A percentile compares a stretch with the other conserved stretches of the same genome.
These are phyloP conservation scores for Otus sunia DNA, from an alignment of 2,113 vertebrate genomes.

Conservation along the genomic window DNA sequence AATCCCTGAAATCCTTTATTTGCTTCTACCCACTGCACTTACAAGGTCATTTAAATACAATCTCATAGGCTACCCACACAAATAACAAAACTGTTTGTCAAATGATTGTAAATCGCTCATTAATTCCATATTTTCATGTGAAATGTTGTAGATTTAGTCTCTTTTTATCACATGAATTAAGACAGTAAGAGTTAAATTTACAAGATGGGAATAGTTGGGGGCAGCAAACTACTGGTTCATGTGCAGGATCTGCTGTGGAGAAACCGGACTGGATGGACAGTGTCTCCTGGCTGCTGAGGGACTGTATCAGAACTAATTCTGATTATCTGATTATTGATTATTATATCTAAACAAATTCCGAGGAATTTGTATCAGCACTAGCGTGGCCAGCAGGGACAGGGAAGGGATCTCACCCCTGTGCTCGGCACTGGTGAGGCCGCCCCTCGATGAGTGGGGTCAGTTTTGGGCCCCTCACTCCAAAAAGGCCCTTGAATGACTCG, in stretches of 20 bases:
- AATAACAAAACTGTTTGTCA: not conserved
- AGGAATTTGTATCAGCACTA: too few species aligned
- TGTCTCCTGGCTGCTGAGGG: not conserved
- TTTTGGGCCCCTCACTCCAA: too few species aligned
- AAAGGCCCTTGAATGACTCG: too few species aligned
- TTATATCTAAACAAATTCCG: too few species aligned
- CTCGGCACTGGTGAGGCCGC: too few species aligned
- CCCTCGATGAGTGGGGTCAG: too few species aligned
- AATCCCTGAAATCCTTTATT: not conserved
- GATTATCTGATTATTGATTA: too few species aligned
- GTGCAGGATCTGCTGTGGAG: not conserved
- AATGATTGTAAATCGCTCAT: accelerated
- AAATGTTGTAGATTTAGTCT: not conserved
- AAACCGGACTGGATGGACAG: accelerated
- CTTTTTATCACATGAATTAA: not conserved
- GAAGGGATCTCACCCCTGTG: too few species aligned
- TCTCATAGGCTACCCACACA: accelerated
- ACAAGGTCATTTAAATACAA: accelerated
- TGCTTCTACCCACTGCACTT: not conserved
- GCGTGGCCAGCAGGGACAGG: too few species aligned
- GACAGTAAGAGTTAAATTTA: not conserved
- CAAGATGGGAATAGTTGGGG: not conserved
- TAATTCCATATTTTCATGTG: accelerated
- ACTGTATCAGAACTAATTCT: too few species aligned
- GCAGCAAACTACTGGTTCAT: not conserved